These are phyloP conservation scores for Corythornis cristatus DNA, from an alignment of 2,113 vertebrate species.

Conservation along the genomic window DNA sequence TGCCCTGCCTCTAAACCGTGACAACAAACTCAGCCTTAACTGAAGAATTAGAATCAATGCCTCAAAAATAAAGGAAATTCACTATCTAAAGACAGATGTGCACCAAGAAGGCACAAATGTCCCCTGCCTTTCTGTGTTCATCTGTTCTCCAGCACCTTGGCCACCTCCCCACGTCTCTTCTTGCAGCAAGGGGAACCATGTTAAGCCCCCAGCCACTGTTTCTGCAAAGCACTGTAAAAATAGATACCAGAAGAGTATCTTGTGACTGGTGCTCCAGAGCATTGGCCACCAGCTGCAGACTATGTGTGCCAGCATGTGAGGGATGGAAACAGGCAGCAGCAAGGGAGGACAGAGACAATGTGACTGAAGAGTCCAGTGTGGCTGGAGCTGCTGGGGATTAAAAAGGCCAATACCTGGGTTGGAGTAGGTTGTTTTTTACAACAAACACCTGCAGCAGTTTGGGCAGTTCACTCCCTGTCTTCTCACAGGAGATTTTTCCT, in stretches of 20 bases:
- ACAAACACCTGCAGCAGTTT: background rate
- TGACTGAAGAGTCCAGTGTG: background rate
- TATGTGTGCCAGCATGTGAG: rapidly evolving
- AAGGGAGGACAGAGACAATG: background rate
- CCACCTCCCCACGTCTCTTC: background rate
- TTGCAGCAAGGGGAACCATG: background rate
- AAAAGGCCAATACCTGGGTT: background rate
- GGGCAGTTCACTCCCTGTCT: background rate
- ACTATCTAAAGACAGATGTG: background rate
- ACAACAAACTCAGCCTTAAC: background rate
- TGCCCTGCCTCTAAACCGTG: no score
- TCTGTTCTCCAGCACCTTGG: rapidly evolving
- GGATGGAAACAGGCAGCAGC: background rate
- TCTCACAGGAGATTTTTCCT: background rate
- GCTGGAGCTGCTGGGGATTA: background rate
- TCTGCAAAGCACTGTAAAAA: background rate
- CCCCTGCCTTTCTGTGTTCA: rapidly evolving
- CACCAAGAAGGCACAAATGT: background rate
- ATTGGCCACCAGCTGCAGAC: background rate
- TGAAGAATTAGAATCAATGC: background rate
- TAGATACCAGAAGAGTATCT: background rate
- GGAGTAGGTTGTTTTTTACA: background rate
- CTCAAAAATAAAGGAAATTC: background rate
- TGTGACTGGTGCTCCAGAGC: background rate
- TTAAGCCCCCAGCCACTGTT: background rate